Percentiles rank a stretch among this genome's conserved stretches.
Evolutionary conservation across 2,888 invertebrate genomes (phyloP).

Genomic region (Tetramorium bicarinatum): DNA sequence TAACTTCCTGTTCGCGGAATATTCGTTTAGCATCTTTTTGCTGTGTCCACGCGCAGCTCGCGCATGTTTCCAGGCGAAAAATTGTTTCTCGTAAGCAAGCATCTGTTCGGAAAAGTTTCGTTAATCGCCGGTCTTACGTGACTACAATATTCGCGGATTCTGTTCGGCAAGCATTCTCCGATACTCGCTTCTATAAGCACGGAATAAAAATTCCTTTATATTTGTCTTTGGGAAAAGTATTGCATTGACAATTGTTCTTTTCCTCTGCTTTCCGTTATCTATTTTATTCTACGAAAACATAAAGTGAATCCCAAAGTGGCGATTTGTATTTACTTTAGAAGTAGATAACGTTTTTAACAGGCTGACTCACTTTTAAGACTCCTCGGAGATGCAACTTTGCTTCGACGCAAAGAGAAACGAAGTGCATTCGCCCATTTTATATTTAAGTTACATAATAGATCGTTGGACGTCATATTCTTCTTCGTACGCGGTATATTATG

Average conservation of each 20-base stretch:
- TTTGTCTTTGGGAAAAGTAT: background rate
- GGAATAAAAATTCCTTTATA: background rate
- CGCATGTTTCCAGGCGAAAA: background rate
- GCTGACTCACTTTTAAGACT: slow-evolving; percentile 24
- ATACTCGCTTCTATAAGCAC: background rate
- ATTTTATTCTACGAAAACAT: background rate
- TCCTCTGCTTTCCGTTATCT: background rate
- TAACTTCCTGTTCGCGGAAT: background rate
- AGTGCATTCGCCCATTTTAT: slow-evolving; percentile 31
- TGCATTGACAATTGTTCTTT: slow-evolving; percentile 7
- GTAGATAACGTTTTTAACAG: slow-evolving; percentile 22
- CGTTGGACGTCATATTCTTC: background rate
- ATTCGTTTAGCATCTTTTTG: slow-evolving; percentile 7
- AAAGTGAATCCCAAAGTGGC: slow-evolving; percentile 17
- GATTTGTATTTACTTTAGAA: slow-evolving; percentile 28
- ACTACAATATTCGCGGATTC: background rate
- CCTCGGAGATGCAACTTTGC: slow-evolving; percentile 10
- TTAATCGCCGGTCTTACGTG: slow-evolving; percentile 12
- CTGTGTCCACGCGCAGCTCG: background rate
- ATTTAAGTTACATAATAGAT: slow-evolving; percentile 21
- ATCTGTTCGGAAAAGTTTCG: slow-evolving; percentile 2
- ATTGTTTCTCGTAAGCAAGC: background rate
- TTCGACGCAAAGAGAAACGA: background rate
- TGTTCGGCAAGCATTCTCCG: background rate
- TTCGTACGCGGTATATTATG: background rate